A percentile compares a stretch with the other conserved stretches of the same genome.
Conservation (phyloP, 2,113 vertebrate species). For the Stigmatopora nigra region DNA sequence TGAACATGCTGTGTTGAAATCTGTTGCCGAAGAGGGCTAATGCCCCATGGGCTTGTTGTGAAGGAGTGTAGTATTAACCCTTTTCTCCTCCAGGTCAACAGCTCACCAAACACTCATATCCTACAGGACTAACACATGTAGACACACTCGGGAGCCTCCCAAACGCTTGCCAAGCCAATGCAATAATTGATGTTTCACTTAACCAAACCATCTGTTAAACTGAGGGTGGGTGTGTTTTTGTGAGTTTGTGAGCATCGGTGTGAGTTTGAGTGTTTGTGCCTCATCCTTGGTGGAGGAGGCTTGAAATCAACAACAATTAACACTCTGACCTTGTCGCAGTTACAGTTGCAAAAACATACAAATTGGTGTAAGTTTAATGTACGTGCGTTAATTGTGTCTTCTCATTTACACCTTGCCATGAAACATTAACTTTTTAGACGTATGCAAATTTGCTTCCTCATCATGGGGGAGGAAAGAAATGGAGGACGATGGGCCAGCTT, state of each 20-base stretch:
- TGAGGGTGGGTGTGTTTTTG: conserved; percentile 25
- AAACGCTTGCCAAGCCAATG: conserved; percentile 63
- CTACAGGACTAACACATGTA: conserved; percentile 52
- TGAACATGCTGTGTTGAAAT: conserved; percentile 53
- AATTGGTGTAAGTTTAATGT: conserved; percentile 8
- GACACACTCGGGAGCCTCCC: conserved; percentile 34
- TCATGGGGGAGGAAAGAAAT: conserved; percentile 26
- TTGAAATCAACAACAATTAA: conserved; percentile 39
- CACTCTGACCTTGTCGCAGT: conserved; percentile 20
- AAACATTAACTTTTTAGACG: conserved; percentile 40
- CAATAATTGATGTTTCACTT: conserved; percentile 73
- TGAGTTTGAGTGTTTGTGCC: not conserved
- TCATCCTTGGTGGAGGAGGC: conserved; percentile 19
- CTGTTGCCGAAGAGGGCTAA: conserved; percentile 57
- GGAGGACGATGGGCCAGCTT: conserved; percentile 45
- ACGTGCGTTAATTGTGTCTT: conserved; percentile 21
- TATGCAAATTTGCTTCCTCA: conserved; percentile 59
- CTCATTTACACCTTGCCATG: conserved; percentile 34
- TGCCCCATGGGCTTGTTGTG: conserved; percentile 60
- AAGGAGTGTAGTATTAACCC: conserved; percentile 66
- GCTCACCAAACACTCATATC: conserved; percentile 63
- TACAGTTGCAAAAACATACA: conserved; percentile 12
- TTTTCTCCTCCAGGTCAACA: conserved; percentile 65
- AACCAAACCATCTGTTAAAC: conserved; percentile 72
- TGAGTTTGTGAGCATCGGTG: conserved; percentile 6